Evolutionary conservation across 2,113 vertebrate species (phyloP).

Genomic region (Ctenodactylus gundi): DNA sequence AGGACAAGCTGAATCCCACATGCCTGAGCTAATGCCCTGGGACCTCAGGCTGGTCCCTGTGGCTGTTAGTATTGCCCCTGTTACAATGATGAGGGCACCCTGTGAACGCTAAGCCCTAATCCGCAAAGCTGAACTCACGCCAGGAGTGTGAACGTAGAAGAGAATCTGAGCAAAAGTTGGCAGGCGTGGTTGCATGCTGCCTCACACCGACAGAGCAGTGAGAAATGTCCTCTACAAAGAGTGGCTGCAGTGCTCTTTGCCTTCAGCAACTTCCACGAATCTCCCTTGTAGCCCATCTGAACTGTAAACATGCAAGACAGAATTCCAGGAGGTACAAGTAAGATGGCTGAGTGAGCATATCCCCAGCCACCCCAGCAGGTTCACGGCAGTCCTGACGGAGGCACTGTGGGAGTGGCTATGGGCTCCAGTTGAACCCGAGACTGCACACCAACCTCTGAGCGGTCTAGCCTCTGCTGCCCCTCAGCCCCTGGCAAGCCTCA

Average conservation of each 20-base stretch:
- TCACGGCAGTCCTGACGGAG: rapidly evolving
- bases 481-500: not conserved
- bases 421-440: not conserved
- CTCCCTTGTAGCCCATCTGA: not conserved
- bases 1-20: not conserved
- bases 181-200: not conserved
- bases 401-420: not conserved
- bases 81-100: too few species aligned
- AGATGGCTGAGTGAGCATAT: not conserved
- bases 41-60: not conserved
- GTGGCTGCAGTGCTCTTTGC: not conserved
- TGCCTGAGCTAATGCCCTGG: not conserved
- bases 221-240: not conserved
- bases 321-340: not conserved
- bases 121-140: not conserved
- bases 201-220: not conserved
- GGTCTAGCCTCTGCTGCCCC: not conserved
- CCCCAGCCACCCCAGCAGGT: not conserved
- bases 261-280: not conserved
- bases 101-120: too few species aligned
- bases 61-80: not conserved
- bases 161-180: rapidly evolving
- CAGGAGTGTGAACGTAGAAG: not conserved
- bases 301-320: not conserved
- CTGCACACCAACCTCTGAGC: not conserved